Percentiles rank a stretch among this genome's conserved stretches.
phyloP scores from a whole-genome alignment of 2,797 vertebrate genomes.

The Discoglossus pictus region DNA sequence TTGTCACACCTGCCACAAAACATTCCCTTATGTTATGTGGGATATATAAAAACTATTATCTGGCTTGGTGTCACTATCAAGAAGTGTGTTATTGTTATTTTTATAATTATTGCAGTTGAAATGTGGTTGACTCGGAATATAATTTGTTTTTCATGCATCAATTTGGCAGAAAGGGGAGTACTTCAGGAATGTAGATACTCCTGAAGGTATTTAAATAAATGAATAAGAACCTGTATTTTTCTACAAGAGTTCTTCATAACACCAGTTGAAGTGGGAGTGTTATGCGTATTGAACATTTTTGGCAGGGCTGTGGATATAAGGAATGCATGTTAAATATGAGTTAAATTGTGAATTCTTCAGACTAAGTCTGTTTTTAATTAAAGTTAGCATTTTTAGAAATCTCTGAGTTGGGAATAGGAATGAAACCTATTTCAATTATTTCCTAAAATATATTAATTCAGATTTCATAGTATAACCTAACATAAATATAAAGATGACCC shows the following conservation, averaged over 20 bases:
- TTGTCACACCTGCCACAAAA: too few relatives aligned
- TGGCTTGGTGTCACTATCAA: too few relatives aligned
- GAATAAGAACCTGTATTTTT: conserved; percentile 38
- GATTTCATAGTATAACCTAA: conserved; percentile 5
- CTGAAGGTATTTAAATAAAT: conserved; percentile 40
- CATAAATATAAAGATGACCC: background rate
- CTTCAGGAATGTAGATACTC: conserved; percentile 37
- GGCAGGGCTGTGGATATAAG: conserved; percentile 14
- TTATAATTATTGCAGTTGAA: too few relatives aligned
- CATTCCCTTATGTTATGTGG: too few relatives aligned
- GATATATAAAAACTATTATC: too few relatives aligned
- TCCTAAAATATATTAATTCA: conserved; percentile 37
- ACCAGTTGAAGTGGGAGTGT: conserved; percentile 24
- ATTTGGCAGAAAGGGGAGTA: conserved; percentile 20
- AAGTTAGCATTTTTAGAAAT: conserved; percentile 17
- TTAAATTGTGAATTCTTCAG: conserved; percentile 21
- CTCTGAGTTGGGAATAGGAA: conserved; percentile 20
- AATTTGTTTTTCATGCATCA: too few relatives aligned
- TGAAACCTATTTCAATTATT: conserved; percentile 1
- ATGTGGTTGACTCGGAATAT: conserved; percentile 7
- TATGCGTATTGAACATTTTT: conserved; percentile 1
- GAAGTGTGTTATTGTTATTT: too few relatives aligned
- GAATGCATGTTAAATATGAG: conserved; percentile 37
- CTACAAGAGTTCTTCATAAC: conserved; percentile 12
- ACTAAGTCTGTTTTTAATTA: conserved; percentile 37